Conservation (phyloP, 1,140 invertebrate genomes). For the Hesperophylax magnus region DNA sequence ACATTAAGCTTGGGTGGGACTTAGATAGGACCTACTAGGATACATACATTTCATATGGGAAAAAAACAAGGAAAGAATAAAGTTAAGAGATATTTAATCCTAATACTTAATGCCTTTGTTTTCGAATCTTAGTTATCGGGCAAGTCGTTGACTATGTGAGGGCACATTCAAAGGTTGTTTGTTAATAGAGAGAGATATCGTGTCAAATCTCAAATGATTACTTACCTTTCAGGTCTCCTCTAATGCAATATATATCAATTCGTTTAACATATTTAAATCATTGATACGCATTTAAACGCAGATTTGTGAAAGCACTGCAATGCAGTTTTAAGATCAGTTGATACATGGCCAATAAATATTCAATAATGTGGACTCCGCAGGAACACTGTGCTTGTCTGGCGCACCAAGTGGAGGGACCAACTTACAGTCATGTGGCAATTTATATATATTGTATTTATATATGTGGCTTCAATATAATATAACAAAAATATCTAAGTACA, state of each 20-base stretch:
- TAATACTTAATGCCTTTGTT: no score
- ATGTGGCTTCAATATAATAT: background rate
- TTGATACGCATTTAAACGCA: slow-evolving; percentile 20
- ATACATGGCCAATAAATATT: slow-evolving; percentile 20
- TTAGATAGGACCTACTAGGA: no score
- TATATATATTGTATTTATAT: no score
- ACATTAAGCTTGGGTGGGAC: no score
- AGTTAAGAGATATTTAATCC: no score
- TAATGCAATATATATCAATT: background rate
- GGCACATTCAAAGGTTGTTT: no score
- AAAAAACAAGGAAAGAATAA: no score
- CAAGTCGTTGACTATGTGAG: no score
- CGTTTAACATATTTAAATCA: slow-evolving; percentile 15
- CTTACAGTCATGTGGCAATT: background rate
- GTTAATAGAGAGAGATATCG: no score
- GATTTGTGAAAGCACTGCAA: background rate
- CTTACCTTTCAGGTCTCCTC: background rate
- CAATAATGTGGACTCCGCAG: slow-evolving; percentile 10
- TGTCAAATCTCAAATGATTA: no score
- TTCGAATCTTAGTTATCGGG: no score
- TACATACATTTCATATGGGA: no score
- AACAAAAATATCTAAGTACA: background rate
- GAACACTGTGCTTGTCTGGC: background rate
- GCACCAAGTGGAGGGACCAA: background rate
- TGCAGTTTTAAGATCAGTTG: slow-evolving; percentile 36